Evolutionary conservation across 1,140 invertebrate genomes (phyloP).

Genomic region (Drosophila serrata): DNA sequence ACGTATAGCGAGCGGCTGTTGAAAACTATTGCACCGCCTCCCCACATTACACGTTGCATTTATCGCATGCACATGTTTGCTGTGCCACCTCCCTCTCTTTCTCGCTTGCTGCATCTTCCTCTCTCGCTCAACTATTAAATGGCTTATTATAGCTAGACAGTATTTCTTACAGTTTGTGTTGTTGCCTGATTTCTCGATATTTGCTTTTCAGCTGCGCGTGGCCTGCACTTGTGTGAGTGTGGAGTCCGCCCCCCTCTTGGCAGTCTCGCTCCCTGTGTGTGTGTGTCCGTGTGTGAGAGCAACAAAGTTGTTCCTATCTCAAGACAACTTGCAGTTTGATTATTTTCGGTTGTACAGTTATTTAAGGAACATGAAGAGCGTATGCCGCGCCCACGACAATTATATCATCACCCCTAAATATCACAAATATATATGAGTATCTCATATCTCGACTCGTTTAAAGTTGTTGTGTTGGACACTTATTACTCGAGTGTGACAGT

Average conservation of each 20-base stretch:
- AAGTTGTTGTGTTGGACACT: not conserved
- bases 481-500: constrained; percentile 2
- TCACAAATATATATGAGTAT: not conserved
- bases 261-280: not conserved
- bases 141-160: constrained; percentile 54
- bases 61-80: constrained; percentile 75
- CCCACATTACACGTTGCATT: constrained; percentile 69
- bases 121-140: constrained; percentile 53
- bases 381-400: constrained; percentile 17
- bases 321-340: constrained; percentile 61
- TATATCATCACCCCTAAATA: constrained; percentile 26
- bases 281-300: constrained; percentile 9
- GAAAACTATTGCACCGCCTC: constrained; percentile 69
- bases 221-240: constrained; percentile 48
- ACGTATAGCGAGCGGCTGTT: constrained; percentile 28
- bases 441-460: not conserved
- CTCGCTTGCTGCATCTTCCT: constrained; percentile 13
- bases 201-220: constrained; percentile 74
- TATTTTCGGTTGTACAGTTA: constrained; percentile 49
- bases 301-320: constrained; percentile 52
- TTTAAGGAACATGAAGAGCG: constrained; percentile 32
- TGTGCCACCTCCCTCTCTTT: constrained; percentile 12
- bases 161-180: constrained; percentile 32
- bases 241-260: not conserved
- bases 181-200: constrained; percentile 53